These are phyloP conservation scores for Eubasilissa regina DNA, from an alignment of 1,140 invertebrate species.

Conservation along the genomic window DNA sequence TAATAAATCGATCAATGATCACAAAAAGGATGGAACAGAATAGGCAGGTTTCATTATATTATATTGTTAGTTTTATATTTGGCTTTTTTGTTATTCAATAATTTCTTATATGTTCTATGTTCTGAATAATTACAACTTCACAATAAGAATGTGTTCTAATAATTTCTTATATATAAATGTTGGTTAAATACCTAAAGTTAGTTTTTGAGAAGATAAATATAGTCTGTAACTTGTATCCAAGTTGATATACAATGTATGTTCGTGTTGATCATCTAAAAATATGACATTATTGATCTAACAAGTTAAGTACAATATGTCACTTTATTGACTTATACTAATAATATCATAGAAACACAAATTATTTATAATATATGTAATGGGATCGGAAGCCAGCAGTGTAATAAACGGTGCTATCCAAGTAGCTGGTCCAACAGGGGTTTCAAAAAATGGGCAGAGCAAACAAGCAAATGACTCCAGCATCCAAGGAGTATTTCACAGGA, in stretches of 20 bases:
- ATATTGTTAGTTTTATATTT: too few species aligned
- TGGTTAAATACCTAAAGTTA: too few species aligned
- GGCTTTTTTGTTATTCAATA: too few species aligned
- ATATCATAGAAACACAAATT: slow-evolving; percentile 49
- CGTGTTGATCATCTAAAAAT: slow-evolving; percentile 8
- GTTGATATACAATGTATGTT: neutral
- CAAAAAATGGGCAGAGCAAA: slow-evolving; percentile 20
- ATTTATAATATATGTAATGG: slow-evolving; percentile 42
- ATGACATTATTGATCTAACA: slow-evolving; percentile 64
- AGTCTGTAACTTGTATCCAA: neutral
- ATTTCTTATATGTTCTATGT: too few species aligned
- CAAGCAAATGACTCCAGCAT: neutral
- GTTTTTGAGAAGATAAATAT: neutral
- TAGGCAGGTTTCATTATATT: too few species aligned
- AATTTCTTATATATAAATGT: too few species aligned
- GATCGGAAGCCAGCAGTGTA: slow-evolving; percentile 32
- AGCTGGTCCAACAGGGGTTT: slow-evolving; percentile 17
- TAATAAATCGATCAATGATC: too few species aligned
- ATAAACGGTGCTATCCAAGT: slow-evolving; percentile 19
- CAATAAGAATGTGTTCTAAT: too few species aligned
- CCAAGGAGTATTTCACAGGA: slow-evolving; percentile 50
- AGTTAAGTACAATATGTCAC: slow-evolving; percentile 10
- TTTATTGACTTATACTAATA: slow-evolving; percentile 37
- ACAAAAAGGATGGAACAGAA: too few species aligned
- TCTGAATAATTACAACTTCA: too few species aligned